Percentiles rank a stretch among this genome's conserved stretches.
phyloP scores from a whole-genome alignment of 2,888 invertebrate species.

The Lasioglossum zephyrum region DNA sequence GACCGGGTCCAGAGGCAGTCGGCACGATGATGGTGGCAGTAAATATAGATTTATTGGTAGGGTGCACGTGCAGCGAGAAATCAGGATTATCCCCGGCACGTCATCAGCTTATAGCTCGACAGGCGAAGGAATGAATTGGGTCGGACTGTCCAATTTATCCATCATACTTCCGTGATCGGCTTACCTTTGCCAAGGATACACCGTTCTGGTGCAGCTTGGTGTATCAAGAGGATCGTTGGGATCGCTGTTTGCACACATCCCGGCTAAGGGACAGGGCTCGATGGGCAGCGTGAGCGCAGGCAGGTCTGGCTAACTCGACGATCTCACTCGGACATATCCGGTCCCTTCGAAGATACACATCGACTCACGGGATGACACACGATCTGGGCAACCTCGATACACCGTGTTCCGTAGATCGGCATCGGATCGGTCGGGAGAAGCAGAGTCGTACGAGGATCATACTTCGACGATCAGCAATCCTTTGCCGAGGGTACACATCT shows the following conservation, averaged over 20 bases:
- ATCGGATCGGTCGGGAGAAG: not conserved
- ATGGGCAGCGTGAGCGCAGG: not conserved
- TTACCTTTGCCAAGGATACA: constrained; percentile 8
- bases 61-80: constrained; percentile 14
- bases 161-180: constrained; percentile 19
- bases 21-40: constrained; percentile 1
- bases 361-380: not conserved
- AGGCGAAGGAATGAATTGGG: constrained; percentile 19
- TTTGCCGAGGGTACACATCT: constrained; percentile 11
- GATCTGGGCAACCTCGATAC: not conserved
- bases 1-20: not conserved
- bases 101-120: constrained; percentile 10
- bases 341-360: not conserved
- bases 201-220: not conserved
- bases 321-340: not conserved
- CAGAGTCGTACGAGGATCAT: constrained; percentile 2
- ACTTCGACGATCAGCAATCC: not conserved
- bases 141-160: constrained; percentile 13
- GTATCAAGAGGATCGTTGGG: not conserved
- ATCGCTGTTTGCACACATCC: not conserved
- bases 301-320: not conserved
- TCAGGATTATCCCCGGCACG: constrained; percentile 9
- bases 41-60: constrained; percentile 14
- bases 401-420: not conserved
- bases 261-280: not conserved